phyloP scores from a whole-genome alignment of 1,140 invertebrate genomes.

The Lordiphosa collinella region DNA sequence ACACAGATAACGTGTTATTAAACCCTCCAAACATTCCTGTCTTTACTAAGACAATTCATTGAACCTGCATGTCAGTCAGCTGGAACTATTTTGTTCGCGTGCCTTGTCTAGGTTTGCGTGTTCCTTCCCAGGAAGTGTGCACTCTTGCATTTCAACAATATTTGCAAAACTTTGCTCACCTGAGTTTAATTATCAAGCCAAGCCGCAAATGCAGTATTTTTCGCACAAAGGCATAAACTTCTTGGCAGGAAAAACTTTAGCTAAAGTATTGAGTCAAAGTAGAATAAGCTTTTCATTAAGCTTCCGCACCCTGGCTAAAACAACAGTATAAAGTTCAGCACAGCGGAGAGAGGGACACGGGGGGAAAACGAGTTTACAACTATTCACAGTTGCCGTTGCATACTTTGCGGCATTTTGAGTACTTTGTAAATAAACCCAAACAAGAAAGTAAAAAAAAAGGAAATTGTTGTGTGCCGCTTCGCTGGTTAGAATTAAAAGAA shows the following conservation, averaged over 20 bases:
- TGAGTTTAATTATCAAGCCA: too few species aligned
- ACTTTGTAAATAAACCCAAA: conserved; percentile 30
- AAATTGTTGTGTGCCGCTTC: conserved; percentile 1
- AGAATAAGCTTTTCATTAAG: conserved; percentile 25
- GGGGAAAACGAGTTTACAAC: conserved; percentile 5
- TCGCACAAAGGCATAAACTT: too few species aligned
- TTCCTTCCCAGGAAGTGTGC: too few species aligned
- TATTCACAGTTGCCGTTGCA: conserved; percentile 13
- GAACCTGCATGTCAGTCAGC: conserved; percentile 1
- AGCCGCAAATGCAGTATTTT: too few species aligned
- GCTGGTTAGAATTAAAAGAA: conserved; percentile 14
- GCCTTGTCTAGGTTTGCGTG: too few species aligned
- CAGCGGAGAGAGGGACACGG: background rate
- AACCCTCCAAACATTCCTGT: background rate
- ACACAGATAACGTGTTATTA: too few species aligned
- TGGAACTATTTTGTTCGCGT: too few species aligned
- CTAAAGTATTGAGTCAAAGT: too few species aligned
- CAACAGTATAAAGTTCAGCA: conserved; percentile 13
- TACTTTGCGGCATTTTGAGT: conserved; percentile 22
- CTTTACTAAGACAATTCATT: background rate
- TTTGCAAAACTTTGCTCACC: too few species aligned
- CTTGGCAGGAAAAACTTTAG: too few species aligned
- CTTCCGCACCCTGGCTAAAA: background rate
- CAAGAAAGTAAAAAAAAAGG: conserved; percentile 2
- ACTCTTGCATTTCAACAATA: too few species aligned